Evolutionary conservation across 2,797 vertebrate species (phyloP).

Genomic region (Threskiornis aethiopicus): DNA sequence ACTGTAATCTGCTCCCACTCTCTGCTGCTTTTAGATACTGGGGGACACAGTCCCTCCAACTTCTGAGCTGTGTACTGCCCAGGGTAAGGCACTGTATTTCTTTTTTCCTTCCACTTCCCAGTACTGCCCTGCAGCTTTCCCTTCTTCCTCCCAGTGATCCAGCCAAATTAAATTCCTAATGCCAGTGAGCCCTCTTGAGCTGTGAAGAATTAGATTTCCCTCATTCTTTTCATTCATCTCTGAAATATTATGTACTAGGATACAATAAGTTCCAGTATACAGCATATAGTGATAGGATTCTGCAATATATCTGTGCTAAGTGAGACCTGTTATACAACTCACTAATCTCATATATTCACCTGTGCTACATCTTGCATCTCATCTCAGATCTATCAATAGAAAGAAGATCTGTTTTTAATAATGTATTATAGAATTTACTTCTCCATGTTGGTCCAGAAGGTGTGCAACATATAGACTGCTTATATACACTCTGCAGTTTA

Average conservation of each 20-base stretch:
- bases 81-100: background rate
- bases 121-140: background rate
- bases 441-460: background rate
- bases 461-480: background rate
- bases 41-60: background rate
- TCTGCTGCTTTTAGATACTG: background rate
- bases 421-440: slow-evolving; percentile 30
- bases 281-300: background rate
- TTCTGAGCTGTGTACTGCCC: background rate
- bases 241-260: background rate
- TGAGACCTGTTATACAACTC: background rate
- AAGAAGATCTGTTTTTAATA: slow-evolving; percentile 2
- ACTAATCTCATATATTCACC: background rate
- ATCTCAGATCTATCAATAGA: slow-evolving; percentile 6
- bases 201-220: slow-evolving; percentile 19
- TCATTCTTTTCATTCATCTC: background rate
- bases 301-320: background rate
- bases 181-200: background rate
- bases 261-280: background rate
- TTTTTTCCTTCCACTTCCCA: background rate
- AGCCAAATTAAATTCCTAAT: slow-evolving; percentile 32
- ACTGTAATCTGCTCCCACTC: background rate
- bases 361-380: slow-evolving; percentile 18
- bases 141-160: background rate
- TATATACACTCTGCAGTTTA: background rate